These are phyloP conservation scores for Acrocephalus scirpaceus DNA, from an alignment of 2,797 vertebrate genomes.

Conservation along the genomic window DNA sequence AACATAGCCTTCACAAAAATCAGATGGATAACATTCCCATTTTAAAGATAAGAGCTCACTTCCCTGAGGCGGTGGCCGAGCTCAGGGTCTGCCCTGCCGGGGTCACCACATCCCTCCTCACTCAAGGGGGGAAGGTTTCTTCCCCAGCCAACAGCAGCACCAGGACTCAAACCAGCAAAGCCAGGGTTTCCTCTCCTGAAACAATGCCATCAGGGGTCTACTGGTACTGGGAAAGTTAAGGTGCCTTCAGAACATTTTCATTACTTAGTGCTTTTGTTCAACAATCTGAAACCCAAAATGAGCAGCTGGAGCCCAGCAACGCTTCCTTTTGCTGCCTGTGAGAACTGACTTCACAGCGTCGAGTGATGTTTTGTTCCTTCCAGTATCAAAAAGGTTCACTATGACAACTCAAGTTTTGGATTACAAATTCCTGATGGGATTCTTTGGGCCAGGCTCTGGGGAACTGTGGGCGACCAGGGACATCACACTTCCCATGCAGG, in stretches of 20 bases:
- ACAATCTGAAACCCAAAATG: not conserved
- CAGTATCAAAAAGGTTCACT: slow-evolving; percentile 58
- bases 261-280: not conserved
- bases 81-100: fast-evolving
- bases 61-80: fast-evolving
- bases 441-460: slow-evolving; percentile 24
- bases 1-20: not conserved
- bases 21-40: not conserved
- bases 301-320: not conserved
- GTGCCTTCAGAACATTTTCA: not conserved
- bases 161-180: not conserved
- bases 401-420: slow-evolving; percentile 23
- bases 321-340: not conserved
- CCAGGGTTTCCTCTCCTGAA: not conserved
- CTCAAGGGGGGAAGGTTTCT: fast-evolving
- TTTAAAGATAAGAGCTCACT: not conserved
- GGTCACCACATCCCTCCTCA: not conserved
- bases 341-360: slow-evolving; percentile 4
- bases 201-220: fast-evolving
- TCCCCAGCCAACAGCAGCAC: not conserved
- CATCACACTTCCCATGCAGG: not conserved
- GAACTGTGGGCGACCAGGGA: slow-evolving; percentile 19
- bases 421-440: slow-evolving; percentile 23
- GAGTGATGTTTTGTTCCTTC: slow-evolving; percentile 34
- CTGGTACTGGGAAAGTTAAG: not conserved